A percentile compares a stretch with the other conserved stretches of the same genome.
phyloP scores from a whole-genome alignment of 2,888 invertebrate genomes.

The Drosophila anceps region DNA sequence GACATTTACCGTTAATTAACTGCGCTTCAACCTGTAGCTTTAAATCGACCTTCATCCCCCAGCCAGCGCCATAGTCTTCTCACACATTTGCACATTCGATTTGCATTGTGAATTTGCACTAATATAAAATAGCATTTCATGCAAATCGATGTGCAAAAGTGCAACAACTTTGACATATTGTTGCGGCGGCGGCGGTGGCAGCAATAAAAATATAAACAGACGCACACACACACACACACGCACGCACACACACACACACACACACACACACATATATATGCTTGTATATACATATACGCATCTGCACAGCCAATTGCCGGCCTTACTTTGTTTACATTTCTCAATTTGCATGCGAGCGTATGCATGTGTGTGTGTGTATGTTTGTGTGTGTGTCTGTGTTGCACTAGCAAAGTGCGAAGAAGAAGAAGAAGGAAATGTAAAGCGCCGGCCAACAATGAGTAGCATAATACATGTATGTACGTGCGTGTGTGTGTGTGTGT shows the following conservation, averaged over 20 bases:
- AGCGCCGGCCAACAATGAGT: conserved; percentile 23
- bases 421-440: conserved; percentile 3
- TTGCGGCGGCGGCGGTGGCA: conserved; percentile 2
- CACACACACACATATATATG: background rate
- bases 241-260: background rate
- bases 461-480: conserved; percentile 10
- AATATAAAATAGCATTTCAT: conserved; percentile 36
- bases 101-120: conserved; percentile 39
- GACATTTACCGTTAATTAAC: conserved; percentile 20
- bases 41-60: conserved; percentile 4
- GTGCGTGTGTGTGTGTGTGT: background rate
- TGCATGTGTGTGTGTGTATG: background rate
- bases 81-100: conserved; percentile 27
- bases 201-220: background rate
- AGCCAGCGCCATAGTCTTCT: background rate
- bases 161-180: conserved; percentile 61
- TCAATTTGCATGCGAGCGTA: conserved; percentile 19
- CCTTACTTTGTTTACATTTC: conserved; percentile 32
- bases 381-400: conserved; percentile 3
- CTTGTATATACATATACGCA: background rate
- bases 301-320: conserved; percentile 8
- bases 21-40: conserved; percentile 9
- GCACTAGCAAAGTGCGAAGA: conserved; percentile 5
- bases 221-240: background rate
- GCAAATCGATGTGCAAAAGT: conserved; percentile 51